Evolutionary conservation across 1,140 invertebrate species (phyloP).

Genomic region (Chionoecetes opilio): DNA sequence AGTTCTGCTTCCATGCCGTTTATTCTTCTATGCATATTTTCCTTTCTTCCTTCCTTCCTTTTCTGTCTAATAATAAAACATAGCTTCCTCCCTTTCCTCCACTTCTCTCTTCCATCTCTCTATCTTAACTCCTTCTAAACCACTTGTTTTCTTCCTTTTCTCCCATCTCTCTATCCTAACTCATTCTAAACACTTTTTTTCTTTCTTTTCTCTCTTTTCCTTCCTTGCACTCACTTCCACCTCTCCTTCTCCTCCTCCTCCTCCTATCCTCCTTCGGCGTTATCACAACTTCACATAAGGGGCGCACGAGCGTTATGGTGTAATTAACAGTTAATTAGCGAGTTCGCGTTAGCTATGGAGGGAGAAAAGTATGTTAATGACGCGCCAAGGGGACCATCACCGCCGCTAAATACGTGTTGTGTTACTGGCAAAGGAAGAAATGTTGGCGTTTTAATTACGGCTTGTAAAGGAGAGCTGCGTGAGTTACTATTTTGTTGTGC

Average conservation of each 20-base stretch:
- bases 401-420: background rate
- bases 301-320: background rate
- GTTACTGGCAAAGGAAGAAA: background rate
- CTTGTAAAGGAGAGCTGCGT: background rate
- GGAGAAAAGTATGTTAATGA: background rate
- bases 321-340: slow-evolving; percentile 30
- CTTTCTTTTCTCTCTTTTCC: background rate
- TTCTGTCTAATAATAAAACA: no score
- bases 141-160: no score
- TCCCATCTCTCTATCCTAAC: background rate
- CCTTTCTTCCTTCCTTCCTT: no score
- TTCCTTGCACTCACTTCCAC: background rate
- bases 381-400: background rate
- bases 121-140: no score
- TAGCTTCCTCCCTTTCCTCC: no score
- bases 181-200: background rate
- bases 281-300: background rate
- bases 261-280: background rate
- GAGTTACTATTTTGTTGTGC: background rate
- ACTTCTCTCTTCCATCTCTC: no score
- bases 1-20: no score
- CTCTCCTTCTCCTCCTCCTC: background rate
- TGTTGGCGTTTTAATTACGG: background rate
- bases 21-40: no score
- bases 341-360: slow-evolving; percentile 5